Evolutionary conservation across 2,113 vertebrate species (phyloP).

Genomic region (Carettochelys insculpta): DNA sequence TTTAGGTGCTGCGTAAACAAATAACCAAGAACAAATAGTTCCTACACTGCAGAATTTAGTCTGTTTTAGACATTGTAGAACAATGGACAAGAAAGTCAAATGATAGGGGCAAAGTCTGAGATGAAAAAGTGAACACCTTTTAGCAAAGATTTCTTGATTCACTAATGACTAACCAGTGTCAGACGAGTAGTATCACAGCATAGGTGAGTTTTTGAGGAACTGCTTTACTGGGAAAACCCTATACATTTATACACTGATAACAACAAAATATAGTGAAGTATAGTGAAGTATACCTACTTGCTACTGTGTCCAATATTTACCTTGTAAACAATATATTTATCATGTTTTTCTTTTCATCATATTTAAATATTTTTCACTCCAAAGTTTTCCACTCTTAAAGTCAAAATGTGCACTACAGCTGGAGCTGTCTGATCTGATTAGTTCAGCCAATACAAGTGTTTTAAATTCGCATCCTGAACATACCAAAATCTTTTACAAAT

Average conservation of each 20-base stretch:
- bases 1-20: not conserved
- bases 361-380: not conserved
- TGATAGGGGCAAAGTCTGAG: not conserved
- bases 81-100: not conserved
- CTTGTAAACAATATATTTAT: not conserved
- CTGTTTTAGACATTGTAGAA: not conserved
- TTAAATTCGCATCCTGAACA: not conserved
- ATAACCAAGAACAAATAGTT: not conserved
- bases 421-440: not conserved
- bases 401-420: not conserved
- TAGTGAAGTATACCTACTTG: not conserved
- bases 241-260: not conserved
- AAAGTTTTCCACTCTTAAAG: not conserved
- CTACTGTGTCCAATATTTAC: not conserved
- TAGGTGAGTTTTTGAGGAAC: not conserved
- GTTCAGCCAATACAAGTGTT: not conserved
- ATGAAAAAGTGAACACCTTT: not conserved
- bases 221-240: not conserved
- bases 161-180: not conserved
- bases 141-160: not conserved
- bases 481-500: not conserved
- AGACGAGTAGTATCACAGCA: not conserved
- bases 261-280: not conserved
- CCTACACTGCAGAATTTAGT: too few relatives aligned
- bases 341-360: not conserved